Evolutionary conservation across 2,113 vertebrate species (phyloP).

Genomic region (Amia ocellicauda): DNA sequence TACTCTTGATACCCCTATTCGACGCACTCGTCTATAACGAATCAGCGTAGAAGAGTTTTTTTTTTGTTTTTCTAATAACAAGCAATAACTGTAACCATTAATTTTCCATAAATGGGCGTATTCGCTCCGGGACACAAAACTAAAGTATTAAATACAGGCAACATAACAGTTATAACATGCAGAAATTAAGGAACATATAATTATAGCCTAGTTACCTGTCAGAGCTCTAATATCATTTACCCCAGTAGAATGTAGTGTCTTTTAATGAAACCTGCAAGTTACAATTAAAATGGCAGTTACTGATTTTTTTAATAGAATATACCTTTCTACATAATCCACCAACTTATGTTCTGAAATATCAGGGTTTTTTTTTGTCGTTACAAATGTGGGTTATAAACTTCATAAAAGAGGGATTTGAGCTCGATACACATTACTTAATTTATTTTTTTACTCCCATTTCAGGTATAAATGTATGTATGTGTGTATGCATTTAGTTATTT

Average conservation of each 20-base stretch:
- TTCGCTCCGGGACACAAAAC: conserved; percentile 12
- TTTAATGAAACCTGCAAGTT: conserved; percentile 25
- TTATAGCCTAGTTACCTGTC: conserved; percentile 39
- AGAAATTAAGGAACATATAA: conserved; percentile 38
- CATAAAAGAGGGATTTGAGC: no score
- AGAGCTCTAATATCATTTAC: conserved; percentile 32
- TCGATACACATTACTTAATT: no score
- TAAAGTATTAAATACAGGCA: conserved; percentile 18
- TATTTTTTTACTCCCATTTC: no score
- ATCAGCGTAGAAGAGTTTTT: conserved; percentile 36
- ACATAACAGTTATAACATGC: conserved; percentile 27
- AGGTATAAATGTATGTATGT: no score
- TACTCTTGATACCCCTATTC: conserved; percentile 11
- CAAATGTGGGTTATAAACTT: no score
- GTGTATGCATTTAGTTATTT: no score
- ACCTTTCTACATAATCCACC: conserved; percentile 20
- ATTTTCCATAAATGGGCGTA: conserved; percentile 20
- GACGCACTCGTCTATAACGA: conserved; percentile 45
- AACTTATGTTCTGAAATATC: conserved; percentile 8
- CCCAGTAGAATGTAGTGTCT: conserved; percentile 21
- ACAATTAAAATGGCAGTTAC: conserved; percentile 37
- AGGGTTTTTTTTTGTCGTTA: no score
- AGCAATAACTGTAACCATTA: conserved; percentile 22
- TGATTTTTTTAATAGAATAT: conserved; percentile 13
- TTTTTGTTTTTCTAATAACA: conserved; percentile 12